A percentile compares a stretch with the other conserved stretches of the same genome.
Conservation (phyloP, 2,888 invertebrate genomes). For the Papilio demoleus region DNA sequence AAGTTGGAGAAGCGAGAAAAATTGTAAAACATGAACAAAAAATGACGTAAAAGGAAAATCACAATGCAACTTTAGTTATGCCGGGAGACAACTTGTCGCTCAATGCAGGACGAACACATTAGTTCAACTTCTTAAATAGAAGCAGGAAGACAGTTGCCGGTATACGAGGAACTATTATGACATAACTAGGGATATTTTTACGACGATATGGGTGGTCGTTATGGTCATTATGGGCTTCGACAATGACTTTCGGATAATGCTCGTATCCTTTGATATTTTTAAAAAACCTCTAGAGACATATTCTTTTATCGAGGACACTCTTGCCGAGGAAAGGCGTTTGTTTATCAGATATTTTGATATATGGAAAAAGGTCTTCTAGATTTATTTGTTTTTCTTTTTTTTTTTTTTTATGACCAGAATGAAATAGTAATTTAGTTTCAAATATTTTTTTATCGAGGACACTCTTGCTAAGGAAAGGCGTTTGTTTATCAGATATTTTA, state of each 20-base stretch:
- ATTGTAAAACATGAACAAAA: too few species aligned
- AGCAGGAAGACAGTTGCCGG: neutral
- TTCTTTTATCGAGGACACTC: conserved; percentile 31
- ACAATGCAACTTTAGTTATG: too few species aligned
- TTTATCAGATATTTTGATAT: neutral
- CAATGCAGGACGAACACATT: neutral
- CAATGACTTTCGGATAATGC: conserved; percentile 55
- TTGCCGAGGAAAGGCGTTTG: neutral
- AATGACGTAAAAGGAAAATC: too few species aligned
- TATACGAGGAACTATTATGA: conserved; percentile 51
- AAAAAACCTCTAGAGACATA: conserved; percentile 35
- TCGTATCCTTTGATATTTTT: conserved; percentile 52
- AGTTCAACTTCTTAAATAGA: conserved; percentile 5
- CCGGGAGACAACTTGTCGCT: too few species aligned
- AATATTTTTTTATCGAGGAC: conserved; percentile 30
- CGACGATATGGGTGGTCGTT: conserved; percentile 67
- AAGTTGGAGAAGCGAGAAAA: too few species aligned
- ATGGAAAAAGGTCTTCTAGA: neutral
- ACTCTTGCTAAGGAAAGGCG: neutral
- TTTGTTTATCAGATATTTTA: neutral
- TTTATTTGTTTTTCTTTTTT: neutral
- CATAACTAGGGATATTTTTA: conserved; percentile 71
- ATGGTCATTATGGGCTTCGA: conserved; percentile 62
- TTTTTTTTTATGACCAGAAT: neutral
- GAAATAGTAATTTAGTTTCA: neutral